A percentile compares a stretch with the other conserved stretches of the same genome.
These are phyloP conservation scores for Cephus cinctus DNA, from an alignment of 1,140 invertebrate genomes.

Conservation along the genomic window DNA sequence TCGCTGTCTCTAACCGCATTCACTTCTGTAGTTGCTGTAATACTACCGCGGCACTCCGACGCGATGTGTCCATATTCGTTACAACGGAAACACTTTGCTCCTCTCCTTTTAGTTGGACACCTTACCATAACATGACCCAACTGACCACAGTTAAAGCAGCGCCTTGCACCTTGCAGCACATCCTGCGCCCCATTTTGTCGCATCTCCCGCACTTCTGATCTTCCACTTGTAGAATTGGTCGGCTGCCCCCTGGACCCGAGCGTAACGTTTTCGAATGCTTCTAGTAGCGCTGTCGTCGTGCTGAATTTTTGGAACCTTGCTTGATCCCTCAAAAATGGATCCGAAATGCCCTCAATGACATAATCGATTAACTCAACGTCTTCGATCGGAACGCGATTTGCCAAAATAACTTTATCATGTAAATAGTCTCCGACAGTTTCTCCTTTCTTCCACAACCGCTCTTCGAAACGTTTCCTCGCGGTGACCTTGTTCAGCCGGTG, in stretches of 20 bases:
- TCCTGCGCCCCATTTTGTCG: too few species aligned
- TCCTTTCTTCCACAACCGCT: conserved; percentile 14
- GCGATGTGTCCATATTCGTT: neutral
- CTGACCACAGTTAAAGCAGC: neutral
- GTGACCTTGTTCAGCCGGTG: too few species aligned
- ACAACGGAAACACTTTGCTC: neutral
- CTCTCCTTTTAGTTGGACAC: neutral
- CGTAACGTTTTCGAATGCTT: neutral
- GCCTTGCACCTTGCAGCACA: too few species aligned
- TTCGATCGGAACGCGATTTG: conserved; percentile 15
- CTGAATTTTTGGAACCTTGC: neutral
- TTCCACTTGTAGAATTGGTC: too few species aligned
- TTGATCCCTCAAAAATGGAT: too few species aligned
- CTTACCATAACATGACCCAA: neutral
- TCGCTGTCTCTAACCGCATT: neutral
- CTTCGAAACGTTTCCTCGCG: conserved; percentile 17
- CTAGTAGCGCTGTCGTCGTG: neutral
- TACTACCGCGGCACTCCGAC: neutral
- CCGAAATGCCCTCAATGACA: conserved; percentile 27
- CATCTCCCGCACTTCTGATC: too few species aligned
- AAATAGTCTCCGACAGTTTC: conserved; percentile 19
- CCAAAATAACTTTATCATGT: conserved; percentile 26
- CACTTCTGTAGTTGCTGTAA: neutral
- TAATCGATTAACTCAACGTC: conserved; percentile 24
- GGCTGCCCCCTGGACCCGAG: too few species aligned